Base-by-base conservation (phyloP, 2,888 invertebrate genomes). In the Thymelicus acteon region DNA sequence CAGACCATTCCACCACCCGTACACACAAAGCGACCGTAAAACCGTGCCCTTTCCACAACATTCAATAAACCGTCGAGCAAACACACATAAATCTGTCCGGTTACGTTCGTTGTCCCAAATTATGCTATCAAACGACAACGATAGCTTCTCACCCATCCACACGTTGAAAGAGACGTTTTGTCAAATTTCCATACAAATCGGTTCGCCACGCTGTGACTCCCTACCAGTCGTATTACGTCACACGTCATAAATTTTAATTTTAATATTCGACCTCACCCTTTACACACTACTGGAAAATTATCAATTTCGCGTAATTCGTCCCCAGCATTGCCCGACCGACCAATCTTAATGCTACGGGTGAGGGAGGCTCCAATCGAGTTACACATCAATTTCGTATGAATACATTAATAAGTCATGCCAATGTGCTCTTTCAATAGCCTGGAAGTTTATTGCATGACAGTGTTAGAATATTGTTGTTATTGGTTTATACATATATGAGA, bases 121-220 rank as follows among this genome's bases (percentile, higher is more conserved):
- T 89, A 91, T 88, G 87, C 87, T 90, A 89, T 91, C 92, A 91
- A 92, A 90, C 81, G 86, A 82, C 85, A 89, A 61, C 44, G 48
- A 68, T 57, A 62, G 84, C 81, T 78, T 82, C 77, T 62, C 84
- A 82, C 81, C 83, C 84, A 52, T 52, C 82, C 85, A 82, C 81
- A 83, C 84, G 83, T 80, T 79, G 82, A 85, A 80, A 82, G 88
- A 87, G 83, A 87, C 85, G 83, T 85, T 76, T 81, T 78, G 80
- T 82, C 83, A 84, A 83, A 93, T 92, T 92, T 92, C 90, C 93
- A 93, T 93, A 91, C 90, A 92, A 93, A 93, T 92, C 91, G 89
- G 76, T 92, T 91, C 82, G 89, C 86, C 85, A 87, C 91, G 90
- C 86, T 81, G 76, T 75, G 78, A 75, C 75, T 72, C 73, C 75